Percentiles rank a stretch among this genome's conserved stretches.
These are phyloP conservation scores for Coelopa frigida DNA, from an alignment of 1,140 invertebrate species.

Conservation along the genomic window DNA sequence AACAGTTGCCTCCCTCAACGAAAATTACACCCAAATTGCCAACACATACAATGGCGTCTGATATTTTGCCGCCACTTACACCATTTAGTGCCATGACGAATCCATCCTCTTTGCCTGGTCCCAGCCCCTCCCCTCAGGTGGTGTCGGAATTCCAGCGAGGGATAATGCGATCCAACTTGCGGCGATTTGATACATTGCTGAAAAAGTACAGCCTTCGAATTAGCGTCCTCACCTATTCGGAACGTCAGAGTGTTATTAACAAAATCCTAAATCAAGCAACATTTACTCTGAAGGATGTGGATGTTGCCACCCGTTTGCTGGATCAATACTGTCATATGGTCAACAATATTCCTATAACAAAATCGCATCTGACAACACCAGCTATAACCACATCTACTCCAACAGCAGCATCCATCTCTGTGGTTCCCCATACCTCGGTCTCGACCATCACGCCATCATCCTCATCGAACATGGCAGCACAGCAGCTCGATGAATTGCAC, in stretches of 20 bases:
- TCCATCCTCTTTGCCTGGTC: background rate
- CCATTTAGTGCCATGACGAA: too few relatives aligned
- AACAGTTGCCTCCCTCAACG: constrained; percentile 14
- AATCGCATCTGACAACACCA: constrained; percentile 3
- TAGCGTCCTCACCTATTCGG: constrained; percentile 5
- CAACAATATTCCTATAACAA: background rate
- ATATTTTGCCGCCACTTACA: background rate
- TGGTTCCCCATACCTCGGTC: background rate
- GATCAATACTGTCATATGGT: constrained; percentile 9
- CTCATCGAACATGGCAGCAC: background rate
- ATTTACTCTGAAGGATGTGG: constrained; percentile 9
- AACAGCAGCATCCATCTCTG: background rate
- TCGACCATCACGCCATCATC: background rate
- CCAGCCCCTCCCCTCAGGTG: background rate
- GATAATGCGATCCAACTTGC: constrained; percentile 6
- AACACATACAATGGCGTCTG: background rate
- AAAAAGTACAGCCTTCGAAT: constrained; percentile 8
- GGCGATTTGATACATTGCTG: constrained; percentile 10
- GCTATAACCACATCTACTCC: background rate
- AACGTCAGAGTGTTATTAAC: constrained; percentile 11
- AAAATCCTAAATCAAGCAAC: constrained; percentile 1
- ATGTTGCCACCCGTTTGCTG: constrained; percentile 8
- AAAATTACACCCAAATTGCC: constrained; percentile 12
- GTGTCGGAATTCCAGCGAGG: constrained; percentile 3
- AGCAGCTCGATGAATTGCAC: background rate